These are phyloP conservation scores for Campylomormyrus tamandua DNA, from an alignment of 2,113 vertebrate species.

Conservation along the genomic window DNA sequence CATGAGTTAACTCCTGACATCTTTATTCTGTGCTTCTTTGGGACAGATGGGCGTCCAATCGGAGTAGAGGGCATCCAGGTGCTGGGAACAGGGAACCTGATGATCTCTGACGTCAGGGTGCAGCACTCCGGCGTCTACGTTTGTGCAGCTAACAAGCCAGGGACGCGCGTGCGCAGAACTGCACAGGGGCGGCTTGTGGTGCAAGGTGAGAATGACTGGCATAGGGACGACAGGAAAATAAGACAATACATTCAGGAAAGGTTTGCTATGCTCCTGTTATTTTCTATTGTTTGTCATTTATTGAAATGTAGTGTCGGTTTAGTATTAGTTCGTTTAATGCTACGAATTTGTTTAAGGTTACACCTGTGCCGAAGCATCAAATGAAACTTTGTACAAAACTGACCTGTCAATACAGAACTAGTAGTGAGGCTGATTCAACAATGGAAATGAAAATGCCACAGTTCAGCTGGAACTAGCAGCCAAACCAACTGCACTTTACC, in stretches of 20 bases:
- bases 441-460: background rate
- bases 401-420: background rate
- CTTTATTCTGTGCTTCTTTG: background rate
- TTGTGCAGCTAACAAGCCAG: conserved; percentile 91
- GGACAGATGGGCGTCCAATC: conserved; percentile 83
- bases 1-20: background rate
- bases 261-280: background rate
- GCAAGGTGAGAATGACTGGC: conserved; percentile 71
- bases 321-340: background rate
- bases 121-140: conserved; percentile 93
- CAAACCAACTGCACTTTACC: background rate
- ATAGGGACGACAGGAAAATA: background rate
- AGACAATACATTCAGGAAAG: background rate
- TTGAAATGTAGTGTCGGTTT: background rate
- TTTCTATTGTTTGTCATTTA: background rate
- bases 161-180: conserved; percentile 87
- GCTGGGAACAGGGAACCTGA: conserved; percentile 91
- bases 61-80: conserved; percentile 98
- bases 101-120: conserved; percentile 94
- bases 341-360: background rate
- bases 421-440: background rate
- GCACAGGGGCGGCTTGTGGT: conserved; percentile 92
- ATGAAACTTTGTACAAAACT: background rate
- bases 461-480: background rate
- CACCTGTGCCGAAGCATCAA: background rate